A percentile compares a stretch with the other conserved stretches of the same genome.
Conservation (phyloP, 2,113 vertebrate species). For the Sander vitreus region DNA sequence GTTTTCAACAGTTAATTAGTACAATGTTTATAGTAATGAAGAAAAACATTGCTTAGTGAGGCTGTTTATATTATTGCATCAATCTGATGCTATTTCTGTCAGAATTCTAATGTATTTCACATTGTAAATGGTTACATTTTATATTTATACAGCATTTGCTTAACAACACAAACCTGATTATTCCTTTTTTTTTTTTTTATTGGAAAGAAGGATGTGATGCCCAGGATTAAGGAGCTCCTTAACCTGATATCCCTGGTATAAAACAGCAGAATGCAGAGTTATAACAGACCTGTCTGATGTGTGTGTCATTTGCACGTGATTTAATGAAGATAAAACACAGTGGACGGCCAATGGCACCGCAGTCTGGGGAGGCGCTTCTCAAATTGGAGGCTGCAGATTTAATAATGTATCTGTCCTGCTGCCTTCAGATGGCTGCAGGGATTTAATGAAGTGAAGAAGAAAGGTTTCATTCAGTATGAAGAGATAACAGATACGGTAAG, state of each 20-base stretch:
- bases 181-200: not conserved
- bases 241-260: not conserved
- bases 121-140: not conserved
- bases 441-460: not conserved
- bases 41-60: not conserved
- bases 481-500: not conserved
- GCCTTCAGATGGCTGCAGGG: not conserved
- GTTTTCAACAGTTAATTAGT: not conserved
- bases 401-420: not conserved
- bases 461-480: not conserved
- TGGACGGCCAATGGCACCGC: not conserved
- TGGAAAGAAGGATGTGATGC: not conserved
- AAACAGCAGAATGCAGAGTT: not conserved
- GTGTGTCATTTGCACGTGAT: not conserved
- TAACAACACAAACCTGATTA: not conserved
- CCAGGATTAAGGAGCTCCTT: not conserved
- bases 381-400: slow-evolving; percentile 11
- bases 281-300: not conserved
- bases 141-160: not conserved
- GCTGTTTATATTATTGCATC: not conserved
- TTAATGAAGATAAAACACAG: slow-evolving; percentile 4
- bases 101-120: not conserved
- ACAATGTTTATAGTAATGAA: not conserved
- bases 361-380: not conserved
- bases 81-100: not conserved